These are phyloP conservation scores for Microctonus aethiopoides DNA, from an alignment of 2,888 invertebrate species.

Conservation along the genomic window DNA sequence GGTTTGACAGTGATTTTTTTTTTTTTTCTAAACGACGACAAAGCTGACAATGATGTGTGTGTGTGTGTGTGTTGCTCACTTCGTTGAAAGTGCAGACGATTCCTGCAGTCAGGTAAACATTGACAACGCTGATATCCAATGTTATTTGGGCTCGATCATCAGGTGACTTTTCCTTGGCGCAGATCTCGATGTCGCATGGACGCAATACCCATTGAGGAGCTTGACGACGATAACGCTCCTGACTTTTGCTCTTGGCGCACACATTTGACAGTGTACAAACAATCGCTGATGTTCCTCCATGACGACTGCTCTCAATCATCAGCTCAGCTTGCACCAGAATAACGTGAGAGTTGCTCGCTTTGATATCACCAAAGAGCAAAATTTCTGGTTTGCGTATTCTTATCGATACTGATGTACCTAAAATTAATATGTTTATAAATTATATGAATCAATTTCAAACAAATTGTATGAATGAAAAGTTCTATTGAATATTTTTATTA, in stretches of 20 bases:
- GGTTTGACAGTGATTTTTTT: not conserved
- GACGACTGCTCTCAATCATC: slow-evolving; percentile 77
- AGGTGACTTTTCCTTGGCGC: slow-evolving; percentile 72
- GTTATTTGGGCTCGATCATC: slow-evolving; percentile 77
- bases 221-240: slow-evolving; percentile 69
- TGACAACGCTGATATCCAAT: slow-evolving; percentile 76
- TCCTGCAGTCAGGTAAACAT: slow-evolving; percentile 78
- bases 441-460: no score
- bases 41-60: slow-evolving; percentile 21
- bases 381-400: slow-evolving; percentile 83
- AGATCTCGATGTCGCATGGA: slow-evolving; percentile 79
- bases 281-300: slow-evolving; percentile 74
- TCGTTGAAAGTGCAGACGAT: slow-evolving; percentile 78
- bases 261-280: slow-evolving; percentile 74
- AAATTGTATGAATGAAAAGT: no score
- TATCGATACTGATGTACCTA: slow-evolving; percentile 77
- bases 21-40: slow-evolving; percentile 23
- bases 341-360: slow-evolving; percentile 73
- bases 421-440: not conserved
- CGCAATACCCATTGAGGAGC: slow-evolving; percentile 72
- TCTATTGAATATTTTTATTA: no score
- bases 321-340: slow-evolving; percentile 78
- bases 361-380: slow-evolving; percentile 78
- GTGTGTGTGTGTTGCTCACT: slow-evolving; percentile 53
- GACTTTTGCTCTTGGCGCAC: slow-evolving; percentile 74